Evolutionary conservation across 2,797 vertebrate genomes (phyloP).

Genomic region (Chromis chromis): DNA sequence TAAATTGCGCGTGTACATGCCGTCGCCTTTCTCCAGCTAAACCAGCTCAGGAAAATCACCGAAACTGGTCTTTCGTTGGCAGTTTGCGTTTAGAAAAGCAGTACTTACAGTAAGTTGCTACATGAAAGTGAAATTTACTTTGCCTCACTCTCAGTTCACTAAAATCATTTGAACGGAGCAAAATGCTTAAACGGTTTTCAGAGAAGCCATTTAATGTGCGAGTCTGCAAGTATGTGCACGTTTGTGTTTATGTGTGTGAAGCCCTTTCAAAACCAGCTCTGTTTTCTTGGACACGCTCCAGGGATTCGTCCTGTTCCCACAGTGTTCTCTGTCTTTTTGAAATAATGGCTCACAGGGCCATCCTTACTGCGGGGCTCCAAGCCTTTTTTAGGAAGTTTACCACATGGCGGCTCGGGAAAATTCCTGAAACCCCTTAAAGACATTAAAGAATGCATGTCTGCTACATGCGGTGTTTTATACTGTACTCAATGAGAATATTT

Average conservation of each 20-base stretch:
- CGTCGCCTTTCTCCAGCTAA: no score
- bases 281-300: conserved; percentile 61
- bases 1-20: no score
- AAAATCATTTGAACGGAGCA: not conserved
- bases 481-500: not conserved
- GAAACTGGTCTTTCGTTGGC: no score
- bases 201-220: not conserved
- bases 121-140: not conserved
- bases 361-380: conserved; percentile 24
- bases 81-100: not conserved
- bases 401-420: conserved; percentile 13
- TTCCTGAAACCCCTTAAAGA: conserved; percentile 27
- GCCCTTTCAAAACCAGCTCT: conserved; percentile 48
- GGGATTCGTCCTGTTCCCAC: conserved; percentile 68
- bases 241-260: conserved; percentile 18
- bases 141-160: not conserved
- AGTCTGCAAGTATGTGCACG: conserved; percentile 24
- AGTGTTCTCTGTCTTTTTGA: conserved; percentile 44
- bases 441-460: conserved; percentile 28
- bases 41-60: no score
- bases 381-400: conserved; percentile 38
- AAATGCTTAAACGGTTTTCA: not conserved
- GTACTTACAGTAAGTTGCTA: not conserved
- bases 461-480: not conserved
- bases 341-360: conserved; percentile 23